Conservation (phyloP, 2,888 invertebrate genomes). For the Lypha dubia region DNA sequence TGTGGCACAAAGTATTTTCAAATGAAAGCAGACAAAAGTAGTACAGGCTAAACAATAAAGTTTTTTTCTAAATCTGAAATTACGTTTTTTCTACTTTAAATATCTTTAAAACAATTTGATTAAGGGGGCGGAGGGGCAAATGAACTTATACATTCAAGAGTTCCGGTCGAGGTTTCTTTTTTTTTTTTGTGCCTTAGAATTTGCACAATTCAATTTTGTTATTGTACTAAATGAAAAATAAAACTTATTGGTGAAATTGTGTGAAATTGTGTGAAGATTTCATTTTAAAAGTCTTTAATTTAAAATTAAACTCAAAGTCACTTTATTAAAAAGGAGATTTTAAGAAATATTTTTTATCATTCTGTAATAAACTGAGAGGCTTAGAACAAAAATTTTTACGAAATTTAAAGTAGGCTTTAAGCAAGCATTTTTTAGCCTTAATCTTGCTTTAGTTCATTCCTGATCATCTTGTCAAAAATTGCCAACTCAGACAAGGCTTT, state of each 20-base stretch:
- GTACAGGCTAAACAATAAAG: neutral
- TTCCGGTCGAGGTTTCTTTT: constrained; percentile 27
- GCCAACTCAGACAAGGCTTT: too few species aligned
- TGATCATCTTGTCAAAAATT: too few species aligned
- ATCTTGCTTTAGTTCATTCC: too few species aligned
- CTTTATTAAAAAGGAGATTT: too few species aligned
- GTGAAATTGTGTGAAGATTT: too few species aligned
- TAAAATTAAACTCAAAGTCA: too few species aligned
- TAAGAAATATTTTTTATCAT: too few species aligned
- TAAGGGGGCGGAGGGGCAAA: constrained; percentile 26
- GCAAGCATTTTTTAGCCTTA: too few species aligned
- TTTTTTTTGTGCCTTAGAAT: neutral
- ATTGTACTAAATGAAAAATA: neutral
- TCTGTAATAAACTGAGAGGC: too few species aligned
- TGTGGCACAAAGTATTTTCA: constrained; percentile 62
- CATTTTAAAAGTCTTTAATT: neutral
- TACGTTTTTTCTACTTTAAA: constrained; percentile 26
- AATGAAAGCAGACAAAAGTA: constrained; percentile 17
- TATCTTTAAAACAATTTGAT: constrained; percentile 30
- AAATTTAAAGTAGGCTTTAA: too few species aligned
- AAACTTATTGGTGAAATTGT: neutral
- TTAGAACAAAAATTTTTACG: too few species aligned
- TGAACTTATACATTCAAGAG: constrained; percentile 4
- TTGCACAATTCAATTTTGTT: neutral
- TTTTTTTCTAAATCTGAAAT: constrained; percentile 1